phyloP scores from a whole-genome alignment of 2,113 vertebrate genomes.

The Xerus inauris region DNA sequence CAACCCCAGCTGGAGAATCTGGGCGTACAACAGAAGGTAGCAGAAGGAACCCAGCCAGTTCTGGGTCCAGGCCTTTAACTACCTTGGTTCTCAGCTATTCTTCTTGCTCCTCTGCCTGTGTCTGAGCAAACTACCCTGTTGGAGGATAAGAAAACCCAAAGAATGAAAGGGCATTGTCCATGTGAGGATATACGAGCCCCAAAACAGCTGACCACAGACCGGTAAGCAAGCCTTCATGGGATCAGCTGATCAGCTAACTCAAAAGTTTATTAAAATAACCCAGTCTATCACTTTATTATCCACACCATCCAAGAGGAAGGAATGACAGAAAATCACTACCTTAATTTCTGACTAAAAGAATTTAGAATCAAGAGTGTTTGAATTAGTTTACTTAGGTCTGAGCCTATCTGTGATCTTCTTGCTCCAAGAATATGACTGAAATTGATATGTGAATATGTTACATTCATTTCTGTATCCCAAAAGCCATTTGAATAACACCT shows the following conservation, averaged over 20 bases:
- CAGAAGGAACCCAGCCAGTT: not conserved
- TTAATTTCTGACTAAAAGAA: not conserved
- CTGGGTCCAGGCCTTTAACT: not conserved
- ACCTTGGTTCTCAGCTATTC: not conserved
- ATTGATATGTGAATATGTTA: not conserved
- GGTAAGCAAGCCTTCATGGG: not conserved
- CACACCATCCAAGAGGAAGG: not conserved
- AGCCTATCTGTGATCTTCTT: not conserved
- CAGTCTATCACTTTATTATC: not conserved
- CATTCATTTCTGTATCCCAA: not conserved
- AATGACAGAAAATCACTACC: not conserved
- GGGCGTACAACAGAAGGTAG: not conserved
- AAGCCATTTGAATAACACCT: not conserved
- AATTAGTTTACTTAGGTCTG: not conserved
- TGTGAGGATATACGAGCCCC: not conserved
- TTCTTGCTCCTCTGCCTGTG: not conserved
- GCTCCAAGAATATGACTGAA: not conserved
- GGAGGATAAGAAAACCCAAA: not conserved
- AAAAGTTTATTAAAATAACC: not conserved
- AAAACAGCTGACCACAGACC: not conserved
- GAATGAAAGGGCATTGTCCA: not conserved
- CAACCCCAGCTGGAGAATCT: not conserved
- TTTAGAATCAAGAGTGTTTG: not conserved
- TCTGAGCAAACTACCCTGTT: not conserved
- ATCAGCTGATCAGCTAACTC: not conserved